phyloP scores from a whole-genome alignment of 2,113 vertebrate genomes.

The Amphilophus citrinellus region DNA sequence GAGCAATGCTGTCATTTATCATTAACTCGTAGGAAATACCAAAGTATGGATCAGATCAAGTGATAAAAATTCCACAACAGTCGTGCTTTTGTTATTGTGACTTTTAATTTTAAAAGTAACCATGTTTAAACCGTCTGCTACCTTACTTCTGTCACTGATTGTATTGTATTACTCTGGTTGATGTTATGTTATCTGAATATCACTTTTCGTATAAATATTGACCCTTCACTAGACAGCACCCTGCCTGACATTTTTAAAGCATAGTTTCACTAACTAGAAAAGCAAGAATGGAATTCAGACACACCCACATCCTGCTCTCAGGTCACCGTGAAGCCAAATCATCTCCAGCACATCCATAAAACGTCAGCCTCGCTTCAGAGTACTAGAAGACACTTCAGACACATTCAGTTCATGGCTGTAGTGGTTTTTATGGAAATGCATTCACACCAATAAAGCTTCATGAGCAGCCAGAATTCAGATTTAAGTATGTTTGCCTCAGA shows the following conservation, averaged over 20 bases:
- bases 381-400: no score
- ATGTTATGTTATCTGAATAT: neutral
- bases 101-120: neutral
- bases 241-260: neutral
- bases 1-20: neutral
- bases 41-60: neutral
- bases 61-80: neutral
- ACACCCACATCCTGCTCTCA: neutral
- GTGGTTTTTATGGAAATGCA: no score
- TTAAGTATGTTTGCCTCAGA: no score
- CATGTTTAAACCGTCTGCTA: neutral
- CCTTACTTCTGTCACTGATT: neutral
- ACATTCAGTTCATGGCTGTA: no score
- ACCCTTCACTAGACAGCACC: neutral
- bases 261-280: neutral
- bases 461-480: no score
- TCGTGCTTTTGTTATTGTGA: neutral
- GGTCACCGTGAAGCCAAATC: neutral
- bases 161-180: neutral
- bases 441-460: no score
- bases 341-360: neutral
- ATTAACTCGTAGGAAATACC: neutral
- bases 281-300: neutral
- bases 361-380: no score
- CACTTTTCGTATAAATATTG: conserved; percentile 4